Base-by-base conservation (phyloP, 2,797 vertebrate genomes). In the Numenius phaeopus region DNA sequence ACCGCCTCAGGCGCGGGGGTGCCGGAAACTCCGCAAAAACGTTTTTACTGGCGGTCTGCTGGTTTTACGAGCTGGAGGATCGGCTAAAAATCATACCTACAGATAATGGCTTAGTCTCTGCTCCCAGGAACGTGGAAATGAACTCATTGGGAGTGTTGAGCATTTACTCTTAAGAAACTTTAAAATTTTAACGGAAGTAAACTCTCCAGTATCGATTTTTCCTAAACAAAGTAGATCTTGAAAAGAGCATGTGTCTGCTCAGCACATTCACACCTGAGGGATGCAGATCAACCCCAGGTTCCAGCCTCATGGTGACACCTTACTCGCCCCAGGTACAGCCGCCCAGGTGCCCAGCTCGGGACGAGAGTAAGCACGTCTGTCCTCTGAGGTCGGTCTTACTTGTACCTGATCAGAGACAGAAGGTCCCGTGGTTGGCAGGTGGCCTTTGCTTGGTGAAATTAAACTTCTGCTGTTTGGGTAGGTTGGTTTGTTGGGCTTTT, bases 161-260 rank as follows among this genome's bases (percentile, higher is more conserved):
- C 23, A 0, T 52, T 73, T 7, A 3, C 19, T 3, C 7, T 40
- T 44, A 22, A n/a, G 22, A 24, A 23, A 3, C 32, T 66, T 24
- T n/a, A n/a, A 57, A 57, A n/a, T 32, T n/a, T 57, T n/a, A n/a
- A 62, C 24, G 17, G 5, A 40, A 39, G 39, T 46, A 6, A 2
- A 0, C 22, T n/a, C 6, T 14, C 7, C 20, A 5, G 0, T n/a
- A 2, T 14, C 0, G 1, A 7, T 7, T 40, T 65, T 27, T 29
- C 7, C 4, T 23, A 17, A 87, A 15, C n/a, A 34, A 15, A 14
- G 50, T 16, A 14, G 9, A 4, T 24, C 2, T 32, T 11, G 59
- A 32, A 29, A 55, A 47, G 44, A 67, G 18, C 6, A 0, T 0
- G 23, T 72, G 34, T 6, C 19, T n/a, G 47, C 62, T 47, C 27